A percentile compares a stretch with the other conserved stretches of the same genome.
These are phyloP conservation scores for Abrostola triplasia DNA, from an alignment of 2,888 invertebrate genomes.

Conservation along the genomic window DNA sequence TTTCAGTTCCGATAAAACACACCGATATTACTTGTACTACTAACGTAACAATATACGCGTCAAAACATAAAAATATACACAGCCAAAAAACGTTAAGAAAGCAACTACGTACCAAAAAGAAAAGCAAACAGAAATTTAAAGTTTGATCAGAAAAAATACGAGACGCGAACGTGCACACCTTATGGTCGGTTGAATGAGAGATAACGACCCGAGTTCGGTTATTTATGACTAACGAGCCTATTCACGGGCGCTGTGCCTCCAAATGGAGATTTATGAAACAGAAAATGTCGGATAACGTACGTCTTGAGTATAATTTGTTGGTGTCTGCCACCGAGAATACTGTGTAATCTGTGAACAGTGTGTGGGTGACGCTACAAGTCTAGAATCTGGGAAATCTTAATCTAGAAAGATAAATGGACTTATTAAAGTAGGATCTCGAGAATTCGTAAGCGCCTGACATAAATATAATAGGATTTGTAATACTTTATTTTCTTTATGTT, in stretches of 20 bases:
- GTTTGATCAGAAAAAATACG: conserved; percentile 58
- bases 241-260: conserved; percentile 78
- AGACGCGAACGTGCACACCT: conserved; percentile 64
- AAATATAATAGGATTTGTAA: background rate
- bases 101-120: conserved; percentile 49
- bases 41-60: background rate
- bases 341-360: conserved; percentile 47
- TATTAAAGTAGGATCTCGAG: background rate
- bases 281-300: conserved; percentile 82
- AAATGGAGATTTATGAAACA: conserved; percentile 87
- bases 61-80: conserved; percentile 4
- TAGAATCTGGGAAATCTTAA: conserved; percentile 14
- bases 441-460: background rate
- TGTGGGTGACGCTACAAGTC: conserved; percentile 17
- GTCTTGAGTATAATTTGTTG: conserved; percentile 79
- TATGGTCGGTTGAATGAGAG: conserved; percentile 79
- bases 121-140: conserved; percentile 66
- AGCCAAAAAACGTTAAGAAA: conserved; percentile 26
- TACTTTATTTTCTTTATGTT: too few species aligned
- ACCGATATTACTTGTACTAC: background rate
- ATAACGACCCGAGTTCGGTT: conserved; percentile 86
- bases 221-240: conserved; percentile 87
- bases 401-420: background rate
- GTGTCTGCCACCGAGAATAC: conserved; percentile 53
- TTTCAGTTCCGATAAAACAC: too few species aligned